Evolutionary conservation across 2,888 invertebrate species (phyloP), one percentile per base, ranked within the genome.

Genomic region (Chaetogeoica ovagalla): DNA sequence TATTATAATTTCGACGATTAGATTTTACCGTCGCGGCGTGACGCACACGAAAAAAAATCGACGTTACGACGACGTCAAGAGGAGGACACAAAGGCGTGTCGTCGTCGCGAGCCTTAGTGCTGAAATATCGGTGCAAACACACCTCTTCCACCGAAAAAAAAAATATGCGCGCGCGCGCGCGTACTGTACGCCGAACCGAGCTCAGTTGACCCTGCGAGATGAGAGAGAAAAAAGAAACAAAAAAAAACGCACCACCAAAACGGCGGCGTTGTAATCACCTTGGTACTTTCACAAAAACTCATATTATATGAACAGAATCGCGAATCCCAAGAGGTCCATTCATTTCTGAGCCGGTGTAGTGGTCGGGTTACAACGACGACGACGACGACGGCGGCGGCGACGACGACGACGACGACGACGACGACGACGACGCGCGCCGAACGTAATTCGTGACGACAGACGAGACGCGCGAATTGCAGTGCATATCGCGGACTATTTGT

Each of bases 251-350:
- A 79, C 70, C 62, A 70, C 79, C 63, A 70, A 70, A 71, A 79
- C 55, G 70, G 63, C 79, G 70, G 55, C 71, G 70, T 55, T 55
- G 57, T 71, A 71, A 62, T 79, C 70, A 79, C 79, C 79, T 79
- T 79, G 79, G 63, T 79, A 79, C 79, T 79, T 79, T 79, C 79
- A 79, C 79, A 79, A 79, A n/a, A 79, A 79, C 63, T 65, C 63
- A 57, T 79, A 79, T 79, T 79, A 79, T 79, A 79, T 79, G 70
- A 79, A 21, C 71, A 70, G 70, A 71, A 79, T 79, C 79, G 79
- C 79, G 63, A 71, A 79, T 71, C 79, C 71, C n/a, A 30, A 79
- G 79, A 70, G 79, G 79, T 71, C 71, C 79, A 79, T 79, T 79
- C 79, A 71, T 79, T 79, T 15, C 71, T 63, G 79, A 76, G 71